Conservation (phyloP, 1,140 invertebrate genomes). For the Philaenus spumarius region DNA sequence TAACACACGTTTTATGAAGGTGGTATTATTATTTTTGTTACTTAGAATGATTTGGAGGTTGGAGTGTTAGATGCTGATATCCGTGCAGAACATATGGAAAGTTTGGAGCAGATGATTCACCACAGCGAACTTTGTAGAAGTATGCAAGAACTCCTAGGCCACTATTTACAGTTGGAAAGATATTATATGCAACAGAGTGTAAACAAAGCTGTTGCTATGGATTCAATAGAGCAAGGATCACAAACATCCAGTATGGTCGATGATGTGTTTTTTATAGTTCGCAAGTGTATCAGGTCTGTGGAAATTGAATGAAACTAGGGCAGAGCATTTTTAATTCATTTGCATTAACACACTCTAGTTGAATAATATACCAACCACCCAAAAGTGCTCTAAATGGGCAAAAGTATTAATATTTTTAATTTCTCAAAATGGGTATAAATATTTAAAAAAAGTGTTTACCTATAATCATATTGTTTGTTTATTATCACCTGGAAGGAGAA, state of each 20-base stretch:
- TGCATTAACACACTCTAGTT: too few species aligned
- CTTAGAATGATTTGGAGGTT: conserved; percentile 17
- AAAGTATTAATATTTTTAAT: too few species aligned
- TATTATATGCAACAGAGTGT: conserved; percentile 96
- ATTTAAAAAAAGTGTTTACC: too few species aligned
- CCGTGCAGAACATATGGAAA: conserved; percentile 31
- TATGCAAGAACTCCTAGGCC: conserved; percentile 86
- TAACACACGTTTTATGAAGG: too few species aligned
- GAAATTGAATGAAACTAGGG: too few species aligned
- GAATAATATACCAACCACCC: too few species aligned
- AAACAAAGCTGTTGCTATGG: conserved; percentile 86
- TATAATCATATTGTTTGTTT: too few species aligned
- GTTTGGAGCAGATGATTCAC: conserved; percentile 62
- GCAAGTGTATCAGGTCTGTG: conserved; percentile 84
- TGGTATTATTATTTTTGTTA: background rate
- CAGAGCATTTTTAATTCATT: too few species aligned
- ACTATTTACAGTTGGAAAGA: conserved; percentile 86
- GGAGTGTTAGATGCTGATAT: background rate
- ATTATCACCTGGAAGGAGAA: too few species aligned
- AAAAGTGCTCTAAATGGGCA: too few species aligned
- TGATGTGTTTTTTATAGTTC: conserved; percentile 96
- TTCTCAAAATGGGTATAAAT: too few species aligned
- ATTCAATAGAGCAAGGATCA: conserved; percentile 54
- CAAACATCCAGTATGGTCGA: conserved; percentile 91
- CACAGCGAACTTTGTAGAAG: conserved; percentile 70